Conservation (phyloP, 2,888 invertebrate species). For the Sesia bembeciformis region DNA sequence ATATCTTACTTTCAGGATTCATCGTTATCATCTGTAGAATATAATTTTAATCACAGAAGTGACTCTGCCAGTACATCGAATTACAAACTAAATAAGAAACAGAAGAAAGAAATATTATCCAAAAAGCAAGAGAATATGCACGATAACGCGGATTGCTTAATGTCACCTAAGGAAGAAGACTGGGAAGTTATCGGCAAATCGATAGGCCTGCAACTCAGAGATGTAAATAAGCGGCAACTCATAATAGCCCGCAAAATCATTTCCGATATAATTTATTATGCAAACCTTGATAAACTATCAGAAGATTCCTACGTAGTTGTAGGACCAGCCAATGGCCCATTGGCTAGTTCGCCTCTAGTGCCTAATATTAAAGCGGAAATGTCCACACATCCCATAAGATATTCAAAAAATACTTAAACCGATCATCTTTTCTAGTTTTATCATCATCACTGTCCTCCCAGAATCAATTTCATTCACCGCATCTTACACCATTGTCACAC, state of each 20-base stretch:
- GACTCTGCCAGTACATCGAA: no score
- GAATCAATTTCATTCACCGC: no score
- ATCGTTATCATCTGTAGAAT: no score
- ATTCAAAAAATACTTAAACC: no score
- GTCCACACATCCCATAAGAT: no score
- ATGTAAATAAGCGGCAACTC: neutral
- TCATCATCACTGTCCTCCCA: no score
- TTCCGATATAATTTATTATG: constrained; percentile 3
- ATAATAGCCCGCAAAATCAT: constrained; percentile 3
- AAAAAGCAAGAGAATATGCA: neutral
- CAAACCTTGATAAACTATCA: constrained; percentile 4
- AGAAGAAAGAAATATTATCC: neutral
- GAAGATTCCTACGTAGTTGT: constrained; percentile 1
- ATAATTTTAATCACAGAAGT: no score
- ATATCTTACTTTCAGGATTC: no score
- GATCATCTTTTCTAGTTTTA: no score
- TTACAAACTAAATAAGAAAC: neutral
- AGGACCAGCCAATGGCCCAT: neutral
- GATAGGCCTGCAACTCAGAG: neutral
- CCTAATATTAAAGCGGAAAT: no score
- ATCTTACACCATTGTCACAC: no score
- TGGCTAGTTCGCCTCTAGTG: no score
- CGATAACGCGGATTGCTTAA: neutral
- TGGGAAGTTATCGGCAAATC: neutral
- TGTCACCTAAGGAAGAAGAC: neutral